Conservation (phyloP, 2,113 vertebrate genomes). For the Athene noctua region DNA sequence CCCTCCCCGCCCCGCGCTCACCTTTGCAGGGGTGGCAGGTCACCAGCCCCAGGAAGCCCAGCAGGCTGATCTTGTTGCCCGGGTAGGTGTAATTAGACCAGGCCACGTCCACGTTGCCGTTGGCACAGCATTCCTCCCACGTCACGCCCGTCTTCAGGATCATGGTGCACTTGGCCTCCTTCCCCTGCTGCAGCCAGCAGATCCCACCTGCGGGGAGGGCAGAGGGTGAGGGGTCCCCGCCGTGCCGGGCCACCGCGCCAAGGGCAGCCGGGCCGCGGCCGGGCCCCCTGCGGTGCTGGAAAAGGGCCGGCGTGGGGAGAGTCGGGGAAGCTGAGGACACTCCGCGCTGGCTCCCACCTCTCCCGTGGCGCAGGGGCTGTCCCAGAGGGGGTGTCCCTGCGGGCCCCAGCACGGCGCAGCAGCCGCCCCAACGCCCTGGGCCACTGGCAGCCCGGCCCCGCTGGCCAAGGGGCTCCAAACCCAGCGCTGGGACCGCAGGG, state of each 20-base stretch:
- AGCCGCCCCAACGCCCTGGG: rapidly evolving
- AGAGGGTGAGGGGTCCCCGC: background rate
- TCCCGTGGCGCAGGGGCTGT: background rate
- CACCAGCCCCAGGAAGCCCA: conserved; percentile 91
- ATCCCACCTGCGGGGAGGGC: conserved; percentile 81
- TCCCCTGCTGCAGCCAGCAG: conserved; percentile 93
- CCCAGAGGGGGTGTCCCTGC: background rate
- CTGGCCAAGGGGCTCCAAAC: background rate
- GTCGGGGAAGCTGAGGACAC: background rate
- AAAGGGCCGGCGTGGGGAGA: rapidly evolving
- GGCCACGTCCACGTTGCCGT: conserved; percentile 85
- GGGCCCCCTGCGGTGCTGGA: rapidly evolving
- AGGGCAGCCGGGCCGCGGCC: rapidly evolving
- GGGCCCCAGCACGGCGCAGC: rapidly evolving
- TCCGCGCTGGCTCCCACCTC: background rate
- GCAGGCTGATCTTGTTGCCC: conserved; percentile 91
- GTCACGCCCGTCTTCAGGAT: conserved; percentile 88
- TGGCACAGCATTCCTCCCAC: conserved; percentile 89
- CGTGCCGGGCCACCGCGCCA: rapidly evolving
- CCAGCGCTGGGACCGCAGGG: background rate
- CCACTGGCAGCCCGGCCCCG: background rate
- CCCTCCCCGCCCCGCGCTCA: conserved; percentile 17
- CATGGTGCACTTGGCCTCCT: conserved; percentile 88
- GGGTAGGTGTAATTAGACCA: conserved; percentile 93
- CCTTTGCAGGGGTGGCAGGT: conserved; percentile 95